Percentiles rank a stretch among this genome's conserved stretches.
phyloP scores from a whole-genome alignment of 2,797 vertebrate genomes.

The Apodemus agrarius region DNA sequence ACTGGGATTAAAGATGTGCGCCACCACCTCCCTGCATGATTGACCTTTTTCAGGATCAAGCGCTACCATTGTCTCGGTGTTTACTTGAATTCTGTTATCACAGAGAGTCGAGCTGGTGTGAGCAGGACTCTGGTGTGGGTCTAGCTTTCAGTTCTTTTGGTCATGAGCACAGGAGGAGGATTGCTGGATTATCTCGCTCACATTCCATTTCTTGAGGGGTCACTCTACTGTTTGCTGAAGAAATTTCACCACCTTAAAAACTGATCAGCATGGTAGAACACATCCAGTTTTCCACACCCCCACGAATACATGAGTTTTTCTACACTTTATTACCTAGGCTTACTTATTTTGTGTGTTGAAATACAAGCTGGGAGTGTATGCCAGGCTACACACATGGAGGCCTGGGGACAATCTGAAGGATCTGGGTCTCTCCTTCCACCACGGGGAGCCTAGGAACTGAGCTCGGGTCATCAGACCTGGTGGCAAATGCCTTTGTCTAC shows the following conservation, averaged over 20 bases:
- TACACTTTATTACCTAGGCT: background rate
- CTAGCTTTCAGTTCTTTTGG: background rate
- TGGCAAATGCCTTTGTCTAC: background rate
- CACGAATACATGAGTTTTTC: background rate
- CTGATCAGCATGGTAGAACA: background rate
- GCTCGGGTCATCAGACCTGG: background rate
- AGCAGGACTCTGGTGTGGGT: background rate
- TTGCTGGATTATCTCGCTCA: background rate
- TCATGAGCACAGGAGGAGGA: background rate
- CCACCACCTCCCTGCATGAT: no score
- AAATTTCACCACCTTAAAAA: background rate
- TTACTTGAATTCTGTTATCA: conserved; percentile 34
- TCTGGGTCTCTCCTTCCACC: no score
- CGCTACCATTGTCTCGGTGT: background rate
- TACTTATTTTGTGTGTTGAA: background rate
- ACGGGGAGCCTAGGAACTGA: background rate
- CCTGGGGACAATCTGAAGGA: no score
- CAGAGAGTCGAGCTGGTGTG: background rate
- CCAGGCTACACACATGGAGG: no score
- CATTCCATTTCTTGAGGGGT: conserved; percentile 5
- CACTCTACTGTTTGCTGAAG: background rate
- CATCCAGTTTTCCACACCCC: background rate
- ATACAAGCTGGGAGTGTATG: no score
- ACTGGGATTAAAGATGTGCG: no score
- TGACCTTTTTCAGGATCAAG: no score